Evolutionary conservation across 2,888 invertebrate species (phyloP), one percentile per base, ranked within the genome.

Genomic region (Galerucella pusilla): DNA sequence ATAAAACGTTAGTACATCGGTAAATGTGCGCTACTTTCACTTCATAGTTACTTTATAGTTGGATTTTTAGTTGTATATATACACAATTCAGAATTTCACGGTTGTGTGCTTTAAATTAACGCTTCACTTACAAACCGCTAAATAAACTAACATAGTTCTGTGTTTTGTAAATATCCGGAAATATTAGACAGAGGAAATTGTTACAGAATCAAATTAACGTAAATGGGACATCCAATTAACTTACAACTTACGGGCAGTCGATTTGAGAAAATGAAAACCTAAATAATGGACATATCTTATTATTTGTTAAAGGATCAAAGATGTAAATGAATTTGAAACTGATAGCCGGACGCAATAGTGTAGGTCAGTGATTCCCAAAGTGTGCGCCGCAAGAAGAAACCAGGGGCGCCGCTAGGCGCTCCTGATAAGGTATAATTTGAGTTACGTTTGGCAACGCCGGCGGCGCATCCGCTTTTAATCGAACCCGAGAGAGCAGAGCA

Each of bases 1-100:
- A 28, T 63, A 63, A 69, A 46, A 7, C 70, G 61, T 61, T 68
- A 49, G 63, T 49, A 71, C 66, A 72, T 60, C 67, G 61, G 63
- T 42, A 73, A 73, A 63, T 61, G 67, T 73, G 73, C 68, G 68
- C 63, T 60, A 73, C 68, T 73, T 73, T 73, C 68, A 73, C 73
- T 52, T 20, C 61, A 14, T 35, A 61, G 35, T 12, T 14, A 20
- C 20, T 20, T 20, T 20, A 28, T 35, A 35, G 28, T 11, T 60
- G 28, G 49, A 49, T 46, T 46, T 61, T 35, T 66, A 67, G 35
- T 35, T 35, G 35, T 35, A 28, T 28, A 65, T 35, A 60, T 49
- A 54, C 35, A 63, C 25, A 14, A 25, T 46, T 68, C 16, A 59
- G 20, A 52, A 52, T 63, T 70, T 49, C 63, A 70, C 52, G 70